Base-by-base conservation (phyloP, 2,888 invertebrate species). In the Harpagoxenus sublaevis region DNA sequence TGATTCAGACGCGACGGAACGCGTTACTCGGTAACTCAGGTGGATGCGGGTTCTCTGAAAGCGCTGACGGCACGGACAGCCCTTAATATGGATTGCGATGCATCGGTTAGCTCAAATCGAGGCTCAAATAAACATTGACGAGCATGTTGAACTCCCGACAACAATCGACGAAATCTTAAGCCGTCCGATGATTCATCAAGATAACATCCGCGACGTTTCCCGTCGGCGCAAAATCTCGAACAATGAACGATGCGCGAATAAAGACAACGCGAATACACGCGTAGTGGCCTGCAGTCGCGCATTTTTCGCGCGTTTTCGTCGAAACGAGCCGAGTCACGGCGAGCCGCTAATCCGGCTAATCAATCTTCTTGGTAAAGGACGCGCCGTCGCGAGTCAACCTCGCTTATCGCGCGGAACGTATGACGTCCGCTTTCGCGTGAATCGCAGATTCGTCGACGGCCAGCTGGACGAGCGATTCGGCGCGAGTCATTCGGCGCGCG, bases 401-500 rank as follows among this genome's bases (percentile, higher is more conserved):
- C 57, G 9, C 51, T 77, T 77, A 77, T 65, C 77, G 65, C 63
- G 4, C 57, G 55, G 4, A 9, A 4, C 39, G 51, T 39, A 12
- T 62, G 77, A 77, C 77, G 70, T 57, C n/a, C 42, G 70, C 31
- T 45, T 39, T 77, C 63, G 78, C 78, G 68, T n/a, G 45, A 48
- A 15, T 51, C 77, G 65, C 51, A 28, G 39, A 65, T 53, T 51
- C 60, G 23, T 18, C 23, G 18, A 45, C 74, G 51, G 0, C 15
- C 48, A 23, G 1, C 42, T 10, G 35, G 18, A n/a, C 42, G 31
- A 18, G 3, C 62, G 23, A 68, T 48, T 62, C 35, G 35, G 15
- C 70, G 70, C 48, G 66, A 48, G 28, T 35, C 15, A 35, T 28
- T 66, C 15, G 15, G 23, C 15, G 2, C 18, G 18, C 53, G 39